Conservation (phyloP, 2,888 invertebrate genomes). For the Gerosis bhagava region DNA sequence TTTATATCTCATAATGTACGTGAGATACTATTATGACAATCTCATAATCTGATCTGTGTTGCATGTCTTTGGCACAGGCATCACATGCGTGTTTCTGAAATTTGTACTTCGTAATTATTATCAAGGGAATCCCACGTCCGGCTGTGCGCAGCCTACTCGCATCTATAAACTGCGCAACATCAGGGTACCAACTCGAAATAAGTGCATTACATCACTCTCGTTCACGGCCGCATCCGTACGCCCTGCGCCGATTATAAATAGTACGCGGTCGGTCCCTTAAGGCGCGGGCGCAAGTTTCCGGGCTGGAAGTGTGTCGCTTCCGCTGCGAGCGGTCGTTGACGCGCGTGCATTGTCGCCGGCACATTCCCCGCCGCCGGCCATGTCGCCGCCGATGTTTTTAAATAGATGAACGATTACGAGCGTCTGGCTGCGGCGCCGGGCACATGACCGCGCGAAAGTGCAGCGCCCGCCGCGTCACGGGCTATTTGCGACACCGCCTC, state of each 20-base stretch:
- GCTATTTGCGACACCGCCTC: slow-evolving; percentile 66
- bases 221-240: slow-evolving; percentile 48
- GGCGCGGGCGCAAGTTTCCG: slow-evolving; percentile 78
- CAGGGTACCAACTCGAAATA: slow-evolving; percentile 44
- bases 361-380: slow-evolving; percentile 70
- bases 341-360: slow-evolving; percentile 70
- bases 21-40: too few relatives aligned
- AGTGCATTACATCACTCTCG: slow-evolving; percentile 62
- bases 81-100: too few relatives aligned
- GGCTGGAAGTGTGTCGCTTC: slow-evolving; percentile 81
- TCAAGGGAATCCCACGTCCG: slow-evolving; percentile 2
- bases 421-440: slow-evolving; percentile 75
- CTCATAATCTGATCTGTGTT: neutral
- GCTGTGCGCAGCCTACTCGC: neutral
- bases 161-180: slow-evolving; percentile 15
- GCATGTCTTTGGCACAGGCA: too few relatives aligned
- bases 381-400: slow-evolving; percentile 74
- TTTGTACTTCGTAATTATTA: neutral
- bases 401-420: slow-evolving; percentile 77
- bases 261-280: slow-evolving; percentile 69
- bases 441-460: slow-evolving; percentile 78
- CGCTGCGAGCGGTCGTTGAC: slow-evolving; percentile 79
- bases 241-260: slow-evolving; percentile 70
- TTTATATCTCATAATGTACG: too few relatives aligned
- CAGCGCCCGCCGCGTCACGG: slow-evolving; percentile 78